Evolutionary conservation across 2,888 invertebrate genomes (phyloP).

Genomic region (Polyommatus iphigenia): DNA sequence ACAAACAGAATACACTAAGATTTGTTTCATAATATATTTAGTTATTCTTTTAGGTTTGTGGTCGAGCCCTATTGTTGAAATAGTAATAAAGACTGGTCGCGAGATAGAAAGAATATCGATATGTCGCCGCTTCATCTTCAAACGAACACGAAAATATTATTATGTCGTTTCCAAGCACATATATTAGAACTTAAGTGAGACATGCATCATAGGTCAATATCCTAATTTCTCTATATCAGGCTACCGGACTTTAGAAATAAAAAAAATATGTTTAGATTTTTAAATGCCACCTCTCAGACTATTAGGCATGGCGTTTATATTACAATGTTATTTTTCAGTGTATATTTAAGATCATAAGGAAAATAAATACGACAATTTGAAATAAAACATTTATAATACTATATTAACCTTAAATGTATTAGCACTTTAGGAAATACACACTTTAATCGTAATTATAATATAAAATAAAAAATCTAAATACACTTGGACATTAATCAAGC

Average conservation of each 20-base stretch:
- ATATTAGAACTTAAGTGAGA: not conserved
- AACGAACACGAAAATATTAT: not conserved
- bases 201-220: not conserved
- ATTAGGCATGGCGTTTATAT: not conserved
- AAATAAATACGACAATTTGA: constrained; percentile 40
- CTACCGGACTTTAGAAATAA: not conserved
- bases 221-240: not conserved
- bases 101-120: too few species aligned
- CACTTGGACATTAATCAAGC: constrained; percentile 56
- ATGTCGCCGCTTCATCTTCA: too few species aligned
- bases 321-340: not conserved
- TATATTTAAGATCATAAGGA: not conserved
- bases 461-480: constrained; percentile 52
- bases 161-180: not conserved
- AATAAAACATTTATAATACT: constrained; percentile 63
- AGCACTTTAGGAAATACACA: constrained; percentile 68
- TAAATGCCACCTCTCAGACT: not conserved
- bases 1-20: too few species aligned
- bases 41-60: too few species aligned
- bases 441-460: constrained; percentile 48
- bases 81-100: too few species aligned
- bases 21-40: too few species aligned
- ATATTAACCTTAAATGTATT: constrained; percentile 66
- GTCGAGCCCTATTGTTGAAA: too few species aligned
- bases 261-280: not conserved